phyloP scores from a whole-genome alignment of 2,888 invertebrate species.

The Zelleria hepariella region DNA sequence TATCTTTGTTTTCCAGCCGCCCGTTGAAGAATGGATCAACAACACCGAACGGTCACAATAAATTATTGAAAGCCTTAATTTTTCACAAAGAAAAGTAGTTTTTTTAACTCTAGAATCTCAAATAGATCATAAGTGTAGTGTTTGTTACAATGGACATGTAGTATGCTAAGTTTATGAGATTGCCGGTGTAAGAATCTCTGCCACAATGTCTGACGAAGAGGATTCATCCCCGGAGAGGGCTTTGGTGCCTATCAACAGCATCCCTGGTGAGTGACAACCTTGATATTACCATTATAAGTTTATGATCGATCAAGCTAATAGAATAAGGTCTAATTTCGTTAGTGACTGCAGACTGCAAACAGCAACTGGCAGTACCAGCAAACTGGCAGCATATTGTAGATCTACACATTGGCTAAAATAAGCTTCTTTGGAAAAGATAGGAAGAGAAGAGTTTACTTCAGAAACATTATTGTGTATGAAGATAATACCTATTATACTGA shows the following conservation, averaged over 20 bases:
- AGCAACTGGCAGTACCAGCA: too few relatives aligned
- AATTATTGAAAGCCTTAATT: conserved; percentile 31
- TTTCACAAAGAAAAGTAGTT: conserved; percentile 25
- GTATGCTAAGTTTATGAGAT: conserved; percentile 13
- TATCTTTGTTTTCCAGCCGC: conserved; percentile 22
- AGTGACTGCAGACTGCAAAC: too few relatives aligned
- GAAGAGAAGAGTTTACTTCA: too few relatives aligned
- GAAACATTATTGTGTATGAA: too few relatives aligned
- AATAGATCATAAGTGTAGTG: conserved; percentile 29
- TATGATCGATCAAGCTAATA: too few relatives aligned
- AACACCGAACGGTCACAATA: conserved; percentile 21
- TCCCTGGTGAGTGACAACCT: conserved; percentile 46
- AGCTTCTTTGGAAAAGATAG: too few relatives aligned
- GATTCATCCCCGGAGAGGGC: conserved; percentile 61
- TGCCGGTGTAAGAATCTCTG: conserved; percentile 18
- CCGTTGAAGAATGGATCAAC: conserved; percentile 25
- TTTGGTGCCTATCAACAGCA: conserved; percentile 52
- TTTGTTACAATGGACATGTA: conserved; percentile 1
- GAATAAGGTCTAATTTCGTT: too few relatives aligned
- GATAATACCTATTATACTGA: too few relatives aligned
- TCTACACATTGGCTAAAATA: too few relatives aligned
- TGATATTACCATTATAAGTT: background rate
- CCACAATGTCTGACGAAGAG: conserved; percentile 64
- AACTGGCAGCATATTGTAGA: too few relatives aligned
- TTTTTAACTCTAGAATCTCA: conserved; percentile 25